Evolutionary conservation across 2,888 invertebrate genomes (phyloP).

Genomic region (Thereva unica): DNA sequence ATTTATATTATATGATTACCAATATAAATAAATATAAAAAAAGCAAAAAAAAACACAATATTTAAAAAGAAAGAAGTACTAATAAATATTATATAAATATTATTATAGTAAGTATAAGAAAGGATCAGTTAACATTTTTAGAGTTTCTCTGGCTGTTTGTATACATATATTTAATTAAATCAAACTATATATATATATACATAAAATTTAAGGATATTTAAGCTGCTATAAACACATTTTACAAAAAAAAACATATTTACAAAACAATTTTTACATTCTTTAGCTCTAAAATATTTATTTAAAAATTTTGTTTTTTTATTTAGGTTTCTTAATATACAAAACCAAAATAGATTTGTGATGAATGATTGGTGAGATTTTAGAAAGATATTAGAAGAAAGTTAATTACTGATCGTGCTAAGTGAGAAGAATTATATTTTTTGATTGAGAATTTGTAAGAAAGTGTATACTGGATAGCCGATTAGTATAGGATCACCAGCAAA

Average conservation of each 20-base stretch:
- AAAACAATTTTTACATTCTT: no score
- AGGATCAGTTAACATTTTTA: constrained; percentile 46
- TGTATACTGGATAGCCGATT: no score
- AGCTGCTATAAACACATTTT: background rate
- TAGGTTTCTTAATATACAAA: no score
- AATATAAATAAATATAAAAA: background rate
- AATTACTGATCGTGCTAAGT: no score
- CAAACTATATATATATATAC: constrained; percentile 25
- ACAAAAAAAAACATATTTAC: background rate
- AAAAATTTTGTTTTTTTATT: no score
- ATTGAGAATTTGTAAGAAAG: no score
- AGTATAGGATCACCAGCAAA: no score
- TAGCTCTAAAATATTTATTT: no score
- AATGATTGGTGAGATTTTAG: no score
- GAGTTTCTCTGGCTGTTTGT: constrained; percentile 45
- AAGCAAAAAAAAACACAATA: constrained; percentile 29
- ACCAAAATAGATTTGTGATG: no score
- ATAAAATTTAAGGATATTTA: background rate
- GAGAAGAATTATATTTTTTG: no score
- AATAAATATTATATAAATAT: constrained; percentile 13
- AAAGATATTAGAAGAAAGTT: no score
- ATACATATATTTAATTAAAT: constrained; percentile 31
- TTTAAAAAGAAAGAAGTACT: constrained; percentile 15
- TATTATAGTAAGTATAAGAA: constrained; percentile 15
- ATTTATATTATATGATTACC: constrained; percentile 19